Percentiles rank a stretch among this genome's conserved stretches.
These are phyloP conservation scores for Epirrhoe tristata DNA, from an alignment of 2,888 invertebrate species.

Conservation along the genomic window DNA sequence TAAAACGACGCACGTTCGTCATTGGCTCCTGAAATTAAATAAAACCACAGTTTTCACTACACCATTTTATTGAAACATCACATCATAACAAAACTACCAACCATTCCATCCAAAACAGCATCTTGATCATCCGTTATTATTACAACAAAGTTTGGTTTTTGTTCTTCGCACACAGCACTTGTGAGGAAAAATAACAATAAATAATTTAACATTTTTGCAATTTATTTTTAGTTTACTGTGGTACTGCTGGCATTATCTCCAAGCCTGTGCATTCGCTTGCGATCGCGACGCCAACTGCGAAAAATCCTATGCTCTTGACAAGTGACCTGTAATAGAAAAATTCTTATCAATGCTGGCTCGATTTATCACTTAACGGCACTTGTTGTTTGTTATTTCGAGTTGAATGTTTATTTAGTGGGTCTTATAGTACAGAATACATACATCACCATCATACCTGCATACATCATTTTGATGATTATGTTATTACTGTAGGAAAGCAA, in stretches of 20 bases:
- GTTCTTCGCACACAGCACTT: constrained; percentile 51
- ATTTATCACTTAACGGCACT: constrained; percentile 18
- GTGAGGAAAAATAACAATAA: constrained; percentile 64
- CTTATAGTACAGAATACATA: not conserved
- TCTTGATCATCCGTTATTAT: constrained; percentile 96
- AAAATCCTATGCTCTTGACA: constrained; percentile 92
- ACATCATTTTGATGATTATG: no score
- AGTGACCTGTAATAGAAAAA: constrained; percentile 88
- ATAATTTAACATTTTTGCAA: constrained; percentile 72
- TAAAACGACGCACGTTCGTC: constrained; percentile 85
- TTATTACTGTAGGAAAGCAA: no score
- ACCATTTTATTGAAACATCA: constrained; percentile 62
- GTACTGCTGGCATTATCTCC: constrained; percentile 89
- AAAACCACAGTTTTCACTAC: constrained; percentile 55
- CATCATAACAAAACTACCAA: constrained; percentile 70
- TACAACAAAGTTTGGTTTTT: constrained; percentile 90
- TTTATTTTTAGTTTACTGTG: constrained; percentile 63
- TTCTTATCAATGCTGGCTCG: constrained; percentile 38
- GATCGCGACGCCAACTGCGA: constrained; percentile 90
- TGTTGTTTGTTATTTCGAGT: constrained; percentile 13
- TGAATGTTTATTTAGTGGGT: not conserved
- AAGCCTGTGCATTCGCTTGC: constrained; percentile 92
- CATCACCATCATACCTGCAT: no score
- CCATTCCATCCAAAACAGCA: constrained; percentile 90
- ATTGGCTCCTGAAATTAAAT: constrained; percentile 87